phyloP scores from a whole-genome alignment of 1,140 invertebrate genomes.

The Daktulosphaira vitifoliae region DNA sequence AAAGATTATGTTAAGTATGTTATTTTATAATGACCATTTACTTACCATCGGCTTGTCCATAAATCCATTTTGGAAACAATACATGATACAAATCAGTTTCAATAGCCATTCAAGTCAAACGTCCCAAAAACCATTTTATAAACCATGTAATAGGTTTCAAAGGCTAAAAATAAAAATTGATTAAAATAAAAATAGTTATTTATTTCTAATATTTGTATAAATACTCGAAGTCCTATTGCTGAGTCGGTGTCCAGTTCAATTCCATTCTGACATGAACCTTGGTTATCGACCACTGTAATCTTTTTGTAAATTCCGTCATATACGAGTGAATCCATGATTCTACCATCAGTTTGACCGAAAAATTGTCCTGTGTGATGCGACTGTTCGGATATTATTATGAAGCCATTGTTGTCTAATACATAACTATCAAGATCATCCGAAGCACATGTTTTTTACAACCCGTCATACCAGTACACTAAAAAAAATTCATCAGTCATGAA shows the following conservation, averaged over 20 bases:
- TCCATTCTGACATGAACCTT: slow-evolving; percentile 72
- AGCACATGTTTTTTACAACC: slow-evolving; percentile 70
- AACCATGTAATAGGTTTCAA: slow-evolving; percentile 47
- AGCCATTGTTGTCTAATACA: slow-evolving; percentile 85
- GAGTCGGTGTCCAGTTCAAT: slow-evolving; percentile 58
- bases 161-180: slow-evolving; percentile 41
- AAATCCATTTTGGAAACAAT: slow-evolving; percentile 42
- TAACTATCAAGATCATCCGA: slow-evolving; percentile 82
- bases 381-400: slow-evolving; percentile 82
- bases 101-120: slow-evolving; percentile 44
- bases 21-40: too few species aligned
- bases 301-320: slow-evolving; percentile 81
- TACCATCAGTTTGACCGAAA: slow-evolving; percentile 89
- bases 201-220: neutral
- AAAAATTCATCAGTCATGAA: too few species aligned
- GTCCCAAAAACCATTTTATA: slow-evolving; percentile 45
- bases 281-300: slow-evolving; percentile 77
- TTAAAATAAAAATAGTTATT: too few species aligned
- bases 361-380: slow-evolving; percentile 74
- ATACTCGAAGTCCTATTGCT: slow-evolving; percentile 29
- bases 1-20: too few species aligned
- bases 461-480: slow-evolving; percentile 60
- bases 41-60: slow-evolving; percentile 25
- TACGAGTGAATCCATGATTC: slow-evolving; percentile 85
- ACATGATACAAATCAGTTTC: slow-evolving; percentile 44